Percentiles rank a stretch among this genome's conserved stretches.
Conservation (phyloP, 2,797 vertebrate genomes). For the Tinamus major region DNA sequence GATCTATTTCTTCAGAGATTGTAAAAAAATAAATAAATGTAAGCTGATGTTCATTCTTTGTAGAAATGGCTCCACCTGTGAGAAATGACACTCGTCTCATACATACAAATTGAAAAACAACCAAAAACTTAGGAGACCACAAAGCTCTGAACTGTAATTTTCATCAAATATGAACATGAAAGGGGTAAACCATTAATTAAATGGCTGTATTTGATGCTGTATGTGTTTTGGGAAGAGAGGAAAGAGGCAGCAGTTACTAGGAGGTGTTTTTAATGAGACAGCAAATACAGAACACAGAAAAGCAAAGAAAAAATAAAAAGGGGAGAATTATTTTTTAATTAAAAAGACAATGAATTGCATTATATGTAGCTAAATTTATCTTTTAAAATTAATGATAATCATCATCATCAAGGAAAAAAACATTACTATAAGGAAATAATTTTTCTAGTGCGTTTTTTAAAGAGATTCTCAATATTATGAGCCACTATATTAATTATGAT, state of each 20-base stretch:
- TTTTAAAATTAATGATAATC: not conserved
- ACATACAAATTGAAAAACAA: not conserved
- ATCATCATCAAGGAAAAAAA: not conserved
- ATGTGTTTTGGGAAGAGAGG: not conserved
- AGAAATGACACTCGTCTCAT: not conserved
- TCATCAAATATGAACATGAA: not conserved
- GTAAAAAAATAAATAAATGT: not conserved
- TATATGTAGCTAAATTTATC: not conserved
- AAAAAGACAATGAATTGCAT: not conserved
- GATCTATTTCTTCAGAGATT: not conserved
- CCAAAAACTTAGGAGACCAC: not conserved
- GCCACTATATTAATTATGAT: not conserved
- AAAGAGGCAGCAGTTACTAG: not conserved
- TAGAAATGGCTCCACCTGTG: not conserved
- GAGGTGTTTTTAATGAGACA: not conserved
- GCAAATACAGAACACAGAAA: not conserved
- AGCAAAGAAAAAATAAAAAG: not conserved
- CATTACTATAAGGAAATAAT: not conserved
- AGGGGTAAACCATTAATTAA: not conserved
- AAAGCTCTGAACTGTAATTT: not conserved
- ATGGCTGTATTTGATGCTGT: not conserved
- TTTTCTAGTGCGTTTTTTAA: not conserved
- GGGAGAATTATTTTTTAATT: fast-evolving
- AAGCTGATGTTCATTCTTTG: not conserved
- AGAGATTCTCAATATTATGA: not conserved